A percentile compares a stretch with the other conserved stretches of the same genome.
phyloP scores from a whole-genome alignment of 2,888 invertebrate species.

The Platynereis dumerilii region DNA sequence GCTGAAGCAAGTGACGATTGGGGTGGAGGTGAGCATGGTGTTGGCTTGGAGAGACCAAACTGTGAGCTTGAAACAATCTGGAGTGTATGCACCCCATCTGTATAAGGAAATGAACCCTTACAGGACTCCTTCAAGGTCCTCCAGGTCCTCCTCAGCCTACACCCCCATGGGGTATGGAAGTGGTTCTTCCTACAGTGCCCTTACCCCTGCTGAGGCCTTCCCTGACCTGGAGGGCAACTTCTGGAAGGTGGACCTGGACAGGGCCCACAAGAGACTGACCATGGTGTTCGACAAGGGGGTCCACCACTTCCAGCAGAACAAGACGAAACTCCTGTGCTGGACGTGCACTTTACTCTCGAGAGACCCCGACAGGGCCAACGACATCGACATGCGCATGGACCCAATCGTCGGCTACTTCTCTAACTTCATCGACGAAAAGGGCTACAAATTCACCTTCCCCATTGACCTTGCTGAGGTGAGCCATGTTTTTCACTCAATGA shows the following conservation, averaged over 20 bases:
- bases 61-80: constrained; percentile 9
- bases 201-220: constrained; percentile 35
- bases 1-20: constrained; percentile 31
- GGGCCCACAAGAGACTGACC: constrained; percentile 22
- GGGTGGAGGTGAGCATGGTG: constrained; percentile 35
- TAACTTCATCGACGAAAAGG: constrained; percentile 40
- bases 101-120: constrained; percentile 26
- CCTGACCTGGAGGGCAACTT: constrained; percentile 42
- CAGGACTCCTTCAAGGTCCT: constrained; percentile 3
- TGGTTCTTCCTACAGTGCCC: constrained; percentile 10
- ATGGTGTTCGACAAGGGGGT: constrained; percentile 39
- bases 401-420: constrained; percentile 39
- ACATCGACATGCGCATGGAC: constrained; percentile 35
- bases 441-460: constrained; percentile 36
- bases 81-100: constrained; percentile 24
- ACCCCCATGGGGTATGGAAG: background rate
- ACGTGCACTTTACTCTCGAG: constrained; percentile 34
- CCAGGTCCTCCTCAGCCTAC: constrained; percentile 13
- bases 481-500: background rate
- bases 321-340: constrained; percentile 38
- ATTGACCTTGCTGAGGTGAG: constrained; percentile 36
- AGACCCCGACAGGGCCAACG: constrained; percentile 32
- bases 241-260: constrained; percentile 35
- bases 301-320: constrained; percentile 39
- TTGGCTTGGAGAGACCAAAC: constrained; percentile 31